phyloP scores from a whole-genome alignment of 2,888 invertebrate genomes.

The Adela reaumurella region DNA sequence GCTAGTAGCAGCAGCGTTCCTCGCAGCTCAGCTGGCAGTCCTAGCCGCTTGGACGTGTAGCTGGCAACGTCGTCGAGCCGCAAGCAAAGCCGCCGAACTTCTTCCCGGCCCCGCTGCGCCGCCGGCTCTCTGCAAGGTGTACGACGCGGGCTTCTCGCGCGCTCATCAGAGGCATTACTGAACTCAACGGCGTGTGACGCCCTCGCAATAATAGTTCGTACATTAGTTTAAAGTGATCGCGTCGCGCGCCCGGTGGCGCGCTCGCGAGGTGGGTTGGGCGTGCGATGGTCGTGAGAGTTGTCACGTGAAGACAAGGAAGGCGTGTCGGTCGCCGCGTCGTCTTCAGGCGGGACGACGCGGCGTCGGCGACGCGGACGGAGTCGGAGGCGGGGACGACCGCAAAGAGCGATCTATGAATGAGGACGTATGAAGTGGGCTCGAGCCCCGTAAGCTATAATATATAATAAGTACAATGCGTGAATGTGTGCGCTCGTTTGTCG shows the following conservation, averaged over 20 bases:
- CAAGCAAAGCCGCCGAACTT: conserved; percentile 62
- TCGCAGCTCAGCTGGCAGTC: conserved; percentile 82
- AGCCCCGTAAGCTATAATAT: conserved; percentile 18
- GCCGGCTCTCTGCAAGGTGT: conserved; percentile 75
- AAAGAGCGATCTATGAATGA: conserved; percentile 35
- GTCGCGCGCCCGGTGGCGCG: conserved; percentile 40
- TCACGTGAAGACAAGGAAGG: conserved; percentile 20
- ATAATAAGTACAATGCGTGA: no score
- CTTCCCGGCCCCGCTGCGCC: conserved; percentile 60
- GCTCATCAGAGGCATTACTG: conserved; percentile 59
- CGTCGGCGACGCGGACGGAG: conserved; percentile 29
- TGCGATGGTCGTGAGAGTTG: conserved; percentile 20
- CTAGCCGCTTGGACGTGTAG: conserved; percentile 87
- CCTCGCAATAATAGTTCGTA: conserved; percentile 51
- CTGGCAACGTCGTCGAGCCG: conserved; percentile 75
- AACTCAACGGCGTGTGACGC: conserved; percentile 27
- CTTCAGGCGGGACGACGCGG: neutral
- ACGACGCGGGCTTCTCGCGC: conserved; percentile 82
- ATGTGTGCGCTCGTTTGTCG: conserved; percentile 49
- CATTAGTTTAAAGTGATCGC: conserved; percentile 44
- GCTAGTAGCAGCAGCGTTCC: conserved; percentile 80
- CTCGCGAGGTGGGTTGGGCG: conserved; percentile 29
- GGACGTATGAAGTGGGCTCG: conserved; percentile 35
- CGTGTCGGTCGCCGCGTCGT: conserved; percentile 8
- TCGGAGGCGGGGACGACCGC: conserved; percentile 50